A percentile compares a stretch with the other conserved stretches of the same genome.
Evolutionary conservation across 2,797 vertebrate species (phyloP).

Genomic region (Argya squamiceps): DNA sequence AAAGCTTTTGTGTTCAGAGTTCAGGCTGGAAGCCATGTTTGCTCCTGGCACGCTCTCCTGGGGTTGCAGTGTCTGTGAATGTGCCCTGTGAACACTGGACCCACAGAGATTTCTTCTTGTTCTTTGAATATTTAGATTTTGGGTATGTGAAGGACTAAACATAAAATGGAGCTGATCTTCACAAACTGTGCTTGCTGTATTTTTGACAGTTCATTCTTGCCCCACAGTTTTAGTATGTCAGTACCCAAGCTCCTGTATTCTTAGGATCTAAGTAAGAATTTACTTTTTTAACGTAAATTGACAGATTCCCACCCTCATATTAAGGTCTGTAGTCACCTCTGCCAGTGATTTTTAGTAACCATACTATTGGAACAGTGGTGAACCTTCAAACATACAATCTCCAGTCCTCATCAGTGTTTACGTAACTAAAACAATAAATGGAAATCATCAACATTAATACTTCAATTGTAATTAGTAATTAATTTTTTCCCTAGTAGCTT

Average conservation of each 20-base stretch:
- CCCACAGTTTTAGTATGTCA: not conserved
- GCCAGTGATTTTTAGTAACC: not conserved
- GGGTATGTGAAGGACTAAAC: not conserved
- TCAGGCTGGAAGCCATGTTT: not conserved
- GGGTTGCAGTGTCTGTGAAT: not conserved
- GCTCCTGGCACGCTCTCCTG: not conserved
- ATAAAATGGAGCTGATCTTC: not conserved
- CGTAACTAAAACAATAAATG: not conserved
- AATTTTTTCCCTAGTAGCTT: fast-evolving
- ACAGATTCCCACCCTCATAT: not conserved
- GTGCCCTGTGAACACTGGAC: not conserved
- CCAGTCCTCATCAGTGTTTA: not conserved
- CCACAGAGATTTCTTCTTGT: not conserved
- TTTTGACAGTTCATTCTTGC: not conserved
- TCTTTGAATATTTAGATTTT: not conserved
- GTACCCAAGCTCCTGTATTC: not conserved
- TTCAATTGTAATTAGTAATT: not conserved
- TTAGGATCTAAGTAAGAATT: not conserved
- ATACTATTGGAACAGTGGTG: not conserved
- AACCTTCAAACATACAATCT: not conserved
- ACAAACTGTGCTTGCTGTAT: not conserved
- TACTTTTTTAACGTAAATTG: not conserved
- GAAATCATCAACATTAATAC: not conserved
- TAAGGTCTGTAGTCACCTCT: not conserved
- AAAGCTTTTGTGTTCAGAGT: not conserved